phyloP scores from a whole-genome alignment of 2,797 vertebrate genomes.

The Psittacula derbiana region DNA sequence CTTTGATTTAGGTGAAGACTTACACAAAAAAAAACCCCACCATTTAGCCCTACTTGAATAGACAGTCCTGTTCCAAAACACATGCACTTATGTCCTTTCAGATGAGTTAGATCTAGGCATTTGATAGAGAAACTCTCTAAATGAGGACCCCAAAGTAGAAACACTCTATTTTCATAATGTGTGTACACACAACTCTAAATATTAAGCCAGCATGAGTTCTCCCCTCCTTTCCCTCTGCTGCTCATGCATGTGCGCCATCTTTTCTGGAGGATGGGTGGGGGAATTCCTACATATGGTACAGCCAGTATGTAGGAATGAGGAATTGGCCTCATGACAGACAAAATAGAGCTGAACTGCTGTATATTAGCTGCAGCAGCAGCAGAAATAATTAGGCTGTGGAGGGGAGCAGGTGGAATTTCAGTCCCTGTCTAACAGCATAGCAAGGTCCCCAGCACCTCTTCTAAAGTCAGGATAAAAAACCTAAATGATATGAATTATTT shows the following conservation, averaged over 20 bases:
- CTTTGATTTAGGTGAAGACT: neutral
- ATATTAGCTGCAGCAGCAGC: neutral
- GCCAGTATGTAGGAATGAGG: neutral
- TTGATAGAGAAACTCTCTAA: neutral
- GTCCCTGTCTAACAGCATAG: neutral
- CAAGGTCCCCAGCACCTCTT: neutral
- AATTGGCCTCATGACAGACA: neutral
- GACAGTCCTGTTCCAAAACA: neutral
- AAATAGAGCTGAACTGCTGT: neutral
- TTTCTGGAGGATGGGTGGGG: neutral
- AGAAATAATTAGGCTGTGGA: neutral
- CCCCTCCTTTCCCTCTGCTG: neutral
- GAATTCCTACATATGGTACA: neutral
- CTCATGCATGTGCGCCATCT: neutral
- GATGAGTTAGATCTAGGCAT: neutral
- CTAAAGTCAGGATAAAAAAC: neutral
- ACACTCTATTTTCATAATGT: neutral
- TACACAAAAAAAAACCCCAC: fast-evolving
- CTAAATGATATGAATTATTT: constrained; percentile 77
- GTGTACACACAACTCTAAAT: neutral
- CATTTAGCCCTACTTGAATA: neutral
- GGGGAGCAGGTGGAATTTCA: neutral
- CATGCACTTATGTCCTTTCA: neutral
- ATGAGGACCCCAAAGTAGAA: neutral
- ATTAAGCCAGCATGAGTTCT: neutral